Evolutionary conservation across 2,888 invertebrate species (phyloP).

Genomic region (Netelia inedita): DNA sequence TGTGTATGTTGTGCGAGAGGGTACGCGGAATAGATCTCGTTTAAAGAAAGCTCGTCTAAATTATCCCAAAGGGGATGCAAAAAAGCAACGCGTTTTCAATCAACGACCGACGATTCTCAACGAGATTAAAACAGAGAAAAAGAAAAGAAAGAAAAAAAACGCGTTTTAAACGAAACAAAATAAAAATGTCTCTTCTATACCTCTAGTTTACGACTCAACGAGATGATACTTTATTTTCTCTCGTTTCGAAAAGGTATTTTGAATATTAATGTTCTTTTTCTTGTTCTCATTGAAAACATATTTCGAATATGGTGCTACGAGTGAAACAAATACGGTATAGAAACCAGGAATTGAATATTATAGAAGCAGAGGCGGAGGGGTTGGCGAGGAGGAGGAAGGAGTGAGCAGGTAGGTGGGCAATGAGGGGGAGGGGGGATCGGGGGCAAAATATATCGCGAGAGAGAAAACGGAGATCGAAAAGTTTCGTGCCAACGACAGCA

Average conservation of each 20-base stretch:
- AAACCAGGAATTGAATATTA: too few relatives aligned
- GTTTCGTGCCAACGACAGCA: constrained; percentile 40
- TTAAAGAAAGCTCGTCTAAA: constrained; percentile 55
- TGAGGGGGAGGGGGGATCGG: too few relatives aligned
- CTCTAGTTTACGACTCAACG: too few relatives aligned
- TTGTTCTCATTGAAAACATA: too few relatives aligned
- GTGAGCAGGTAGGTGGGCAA: too few relatives aligned
- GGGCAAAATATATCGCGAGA: background rate
- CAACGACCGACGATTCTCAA: background rate
- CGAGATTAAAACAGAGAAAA: background rate
- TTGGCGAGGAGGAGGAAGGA: too few relatives aligned
- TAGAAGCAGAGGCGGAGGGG: too few relatives aligned
- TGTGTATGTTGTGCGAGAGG: background rate
- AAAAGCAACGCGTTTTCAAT: background rate
- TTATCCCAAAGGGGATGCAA: constrained; percentile 9
- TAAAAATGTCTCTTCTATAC: background rate
- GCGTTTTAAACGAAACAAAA: background rate
- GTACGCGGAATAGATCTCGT: background rate
- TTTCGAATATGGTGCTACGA: too few relatives aligned
- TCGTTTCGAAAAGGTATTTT: too few relatives aligned
- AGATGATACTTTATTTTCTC: too few relatives aligned
- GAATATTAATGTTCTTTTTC: too few relatives aligned
- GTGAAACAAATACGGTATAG: too few relatives aligned
- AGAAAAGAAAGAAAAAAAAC: constrained; percentile 4
- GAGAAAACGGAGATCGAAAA: constrained; percentile 36